Conservation (phyloP, 2,888 invertebrate species). For the Candidula unifasciata region DNA sequence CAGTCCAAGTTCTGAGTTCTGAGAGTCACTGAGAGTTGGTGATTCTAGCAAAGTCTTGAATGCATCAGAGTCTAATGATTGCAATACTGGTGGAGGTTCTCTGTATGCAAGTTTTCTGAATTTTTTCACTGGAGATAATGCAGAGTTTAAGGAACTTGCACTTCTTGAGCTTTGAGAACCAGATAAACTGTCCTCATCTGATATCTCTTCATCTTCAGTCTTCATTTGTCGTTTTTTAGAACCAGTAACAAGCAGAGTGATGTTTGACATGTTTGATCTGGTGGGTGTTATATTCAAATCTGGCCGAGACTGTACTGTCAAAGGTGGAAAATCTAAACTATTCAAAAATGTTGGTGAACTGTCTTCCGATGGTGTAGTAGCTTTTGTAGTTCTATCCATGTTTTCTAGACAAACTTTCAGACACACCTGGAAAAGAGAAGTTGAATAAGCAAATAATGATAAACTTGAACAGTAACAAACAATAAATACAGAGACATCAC, state of each 20-base stretch:
- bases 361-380: neutral
- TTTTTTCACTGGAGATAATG: constrained; percentile 20
- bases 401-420: neutral
- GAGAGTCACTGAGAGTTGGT: constrained; percentile 35
- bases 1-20: constrained; percentile 12
- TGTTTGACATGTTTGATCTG: neutral
- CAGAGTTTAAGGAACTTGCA: neutral
- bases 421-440: neutral
- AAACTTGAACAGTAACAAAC: too few species aligned
- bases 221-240: constrained; percentile 10
- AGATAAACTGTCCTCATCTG: constrained; percentile 3
- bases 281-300: neutral
- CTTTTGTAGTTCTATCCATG: neutral
- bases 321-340: constrained; percentile 26
- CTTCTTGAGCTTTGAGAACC: constrained; percentile 12
- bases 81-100: constrained; percentile 21
- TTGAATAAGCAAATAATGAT: neutral
- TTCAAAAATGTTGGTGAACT: neutral
- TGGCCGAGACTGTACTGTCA: neutral
- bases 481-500: too few species aligned
- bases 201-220: neutral
- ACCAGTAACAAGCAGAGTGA: neutral
- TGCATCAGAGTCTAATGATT: constrained; percentile 23
- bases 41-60: constrained; percentile 23
- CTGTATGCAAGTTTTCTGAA: constrained; percentile 19